Evolutionary conservation across 2,797 vertebrate genomes (phyloP).

Genomic region (Chelon labrosus): DNA sequence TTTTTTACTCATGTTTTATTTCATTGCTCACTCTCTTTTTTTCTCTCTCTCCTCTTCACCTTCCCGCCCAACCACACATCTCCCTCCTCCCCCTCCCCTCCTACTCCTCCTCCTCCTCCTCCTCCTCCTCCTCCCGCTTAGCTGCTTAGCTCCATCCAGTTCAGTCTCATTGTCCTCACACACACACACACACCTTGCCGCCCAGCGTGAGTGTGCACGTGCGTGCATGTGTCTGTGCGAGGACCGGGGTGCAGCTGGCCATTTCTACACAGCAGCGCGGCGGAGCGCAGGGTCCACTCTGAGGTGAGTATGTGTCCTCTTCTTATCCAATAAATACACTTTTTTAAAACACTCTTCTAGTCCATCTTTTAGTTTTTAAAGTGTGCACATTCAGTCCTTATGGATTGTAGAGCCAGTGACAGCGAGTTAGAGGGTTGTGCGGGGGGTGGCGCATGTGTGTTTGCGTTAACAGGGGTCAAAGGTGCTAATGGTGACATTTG

Average conservation of each 20-base stretch:
- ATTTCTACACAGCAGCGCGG: conserved; percentile 26
- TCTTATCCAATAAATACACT: neutral
- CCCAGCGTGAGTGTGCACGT: conserved; percentile 13
- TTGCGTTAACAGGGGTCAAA: conserved; percentile 52
- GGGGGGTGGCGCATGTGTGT: conserved; percentile 1
- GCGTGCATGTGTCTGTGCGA: conserved; percentile 54
- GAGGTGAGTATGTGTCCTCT: conserved; percentile 68
- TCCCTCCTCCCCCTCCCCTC: conserved; percentile 38
- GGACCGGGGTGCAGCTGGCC: conserved; percentile 42
- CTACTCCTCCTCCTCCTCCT: conserved; percentile 41
- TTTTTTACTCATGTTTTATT: conserved; percentile 38
- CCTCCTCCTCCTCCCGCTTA: conserved; percentile 48
- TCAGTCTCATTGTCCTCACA: conserved; percentile 74
- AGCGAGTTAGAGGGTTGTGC: neutral
- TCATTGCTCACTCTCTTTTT: conserved; percentile 58
- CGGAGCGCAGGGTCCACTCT: conserved; percentile 39
- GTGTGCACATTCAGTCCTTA: conserved; percentile 3
- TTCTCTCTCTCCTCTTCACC: conserved; percentile 48
- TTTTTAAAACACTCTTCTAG: neutral
- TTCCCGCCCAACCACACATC: conserved; percentile 65
- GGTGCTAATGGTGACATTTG: conserved; percentile 57
- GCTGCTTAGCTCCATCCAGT: conserved; percentile 70
- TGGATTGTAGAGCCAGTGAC: neutral
- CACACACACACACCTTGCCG: conserved; percentile 52
- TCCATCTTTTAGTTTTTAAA: conserved; percentile 6